Conservation (phyloP, 1,140 invertebrate genomes). For the Metopolophium dirhodum region DNA sequence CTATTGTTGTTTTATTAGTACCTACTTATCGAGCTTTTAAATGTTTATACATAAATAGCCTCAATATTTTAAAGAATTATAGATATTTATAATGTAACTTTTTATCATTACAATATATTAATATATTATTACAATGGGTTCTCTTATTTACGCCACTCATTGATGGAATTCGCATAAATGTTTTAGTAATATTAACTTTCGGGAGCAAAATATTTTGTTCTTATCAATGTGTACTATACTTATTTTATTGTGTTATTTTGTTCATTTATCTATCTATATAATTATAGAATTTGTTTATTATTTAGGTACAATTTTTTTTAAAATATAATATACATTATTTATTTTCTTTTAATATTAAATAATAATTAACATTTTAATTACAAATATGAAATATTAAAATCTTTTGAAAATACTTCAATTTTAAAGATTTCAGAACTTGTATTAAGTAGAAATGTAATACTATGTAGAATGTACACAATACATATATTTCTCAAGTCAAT, state of each 20-base stretch:
- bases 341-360: neutral
- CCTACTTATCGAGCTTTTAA: conserved; percentile 33
- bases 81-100: neutral
- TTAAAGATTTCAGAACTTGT: neutral
- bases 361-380: neutral
- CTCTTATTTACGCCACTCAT: neutral
- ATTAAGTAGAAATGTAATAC: neutral
- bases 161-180: neutral
- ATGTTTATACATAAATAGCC: conserved; percentile 29
- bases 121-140: neutral
- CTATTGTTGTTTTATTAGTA: conserved; percentile 7
- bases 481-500: neutral
- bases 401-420: neutral
- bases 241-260: neutral
- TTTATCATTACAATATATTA: conserved; percentile 4
- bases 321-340: neutral
- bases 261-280: neutral
- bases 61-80: neutral
- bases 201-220: neutral
- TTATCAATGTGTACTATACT: neutral
- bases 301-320: neutral
- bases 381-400: neutral
- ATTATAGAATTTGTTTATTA: neutral
- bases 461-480: neutral
- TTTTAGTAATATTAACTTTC: neutral